These are phyloP conservation scores for Tenthredo notha DNA, from an alignment of 2,888 invertebrate genomes.

Conservation along the genomic window DNA sequence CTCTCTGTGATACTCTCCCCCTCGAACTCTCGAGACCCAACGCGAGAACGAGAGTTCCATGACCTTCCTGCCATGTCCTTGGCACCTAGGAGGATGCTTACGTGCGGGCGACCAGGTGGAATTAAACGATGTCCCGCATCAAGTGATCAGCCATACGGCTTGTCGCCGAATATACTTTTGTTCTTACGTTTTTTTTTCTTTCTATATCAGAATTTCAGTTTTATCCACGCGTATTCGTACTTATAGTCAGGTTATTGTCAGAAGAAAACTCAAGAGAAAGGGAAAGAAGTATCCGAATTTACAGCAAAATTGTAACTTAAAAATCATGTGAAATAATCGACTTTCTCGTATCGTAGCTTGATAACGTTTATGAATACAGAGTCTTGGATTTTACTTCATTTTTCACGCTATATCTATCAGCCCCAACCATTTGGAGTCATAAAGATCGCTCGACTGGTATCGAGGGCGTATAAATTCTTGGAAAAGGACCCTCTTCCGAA, in stretches of 20 bases:
- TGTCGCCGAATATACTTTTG: neutral
- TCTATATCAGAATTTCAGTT: neutral
- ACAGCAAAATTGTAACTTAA: neutral
- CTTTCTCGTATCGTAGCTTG: neutral
- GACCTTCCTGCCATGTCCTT: conserved; percentile 75
- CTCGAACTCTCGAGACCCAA: conserved; percentile 59
- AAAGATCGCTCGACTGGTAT: neutral
- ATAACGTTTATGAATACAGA: neutral
- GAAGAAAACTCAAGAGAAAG: neutral
- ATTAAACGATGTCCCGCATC: conserved; percentile 35
- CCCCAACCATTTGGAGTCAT: neutral
- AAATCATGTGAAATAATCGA: neutral
- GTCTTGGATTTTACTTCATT: neutral
- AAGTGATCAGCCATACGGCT: neutral
- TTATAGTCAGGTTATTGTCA: neutral
- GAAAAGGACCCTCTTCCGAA: neutral
- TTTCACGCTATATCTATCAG: neutral
- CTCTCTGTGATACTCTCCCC: conserved; percentile 58
- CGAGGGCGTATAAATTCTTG: neutral
- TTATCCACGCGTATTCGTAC: too few relatives aligned
- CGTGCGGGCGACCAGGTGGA: conserved; percentile 49
- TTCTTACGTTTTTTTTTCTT: neutral
- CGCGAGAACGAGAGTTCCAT: conserved; percentile 65
- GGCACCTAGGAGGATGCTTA: conserved; percentile 57
- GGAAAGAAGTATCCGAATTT: neutral